Percentiles rank a stretch among this genome's conserved stretches.
Evolutionary conservation across 2,797 vertebrate species (phyloP).

Genomic region (Alosa sapidissima): DNA sequence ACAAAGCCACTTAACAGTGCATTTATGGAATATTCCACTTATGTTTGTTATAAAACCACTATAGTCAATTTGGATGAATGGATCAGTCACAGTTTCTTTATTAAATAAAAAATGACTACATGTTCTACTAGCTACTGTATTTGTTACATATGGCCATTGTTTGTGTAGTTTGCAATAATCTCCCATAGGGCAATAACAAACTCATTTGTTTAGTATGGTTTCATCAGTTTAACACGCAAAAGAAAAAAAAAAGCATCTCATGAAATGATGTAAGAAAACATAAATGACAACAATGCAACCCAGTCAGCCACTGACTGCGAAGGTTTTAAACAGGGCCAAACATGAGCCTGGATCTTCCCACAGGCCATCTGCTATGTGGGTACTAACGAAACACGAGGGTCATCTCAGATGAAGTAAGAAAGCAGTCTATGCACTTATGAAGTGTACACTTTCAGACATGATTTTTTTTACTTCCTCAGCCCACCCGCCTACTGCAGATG

Average conservation of each 20-base stretch:
- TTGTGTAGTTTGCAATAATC: constrained; percentile 18
- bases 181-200: constrained; percentile 24
- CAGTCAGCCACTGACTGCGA: not conserved
- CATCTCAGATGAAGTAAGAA: constrained; percentile 72
- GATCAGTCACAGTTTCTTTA: constrained; percentile 36
- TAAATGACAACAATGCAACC: not conserved
- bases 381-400: constrained; percentile 41
- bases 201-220: not conserved
- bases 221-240: not conserved
- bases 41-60: not conserved
- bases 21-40: too few species aligned
- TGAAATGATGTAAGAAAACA: not conserved
- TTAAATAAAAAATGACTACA: constrained; percentile 38
- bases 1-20: too few species aligned
- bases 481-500: not conserved
- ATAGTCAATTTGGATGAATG: not conserved
- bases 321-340: not conserved
- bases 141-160: constrained; percentile 11
- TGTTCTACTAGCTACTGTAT: not conserved
- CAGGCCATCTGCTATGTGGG: not conserved
- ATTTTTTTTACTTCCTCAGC: not conserved
- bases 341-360: not conserved
- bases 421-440: constrained; percentile 71
- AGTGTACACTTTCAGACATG: constrained; percentile 64
- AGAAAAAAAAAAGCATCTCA: not conserved